A percentile compares a stretch with the other conserved stretches of the same genome.
These are phyloP conservation scores for Drosophila fungiperda DNA, from an alignment of 2,888 invertebrate genomes.

Conservation along the genomic window DNA sequence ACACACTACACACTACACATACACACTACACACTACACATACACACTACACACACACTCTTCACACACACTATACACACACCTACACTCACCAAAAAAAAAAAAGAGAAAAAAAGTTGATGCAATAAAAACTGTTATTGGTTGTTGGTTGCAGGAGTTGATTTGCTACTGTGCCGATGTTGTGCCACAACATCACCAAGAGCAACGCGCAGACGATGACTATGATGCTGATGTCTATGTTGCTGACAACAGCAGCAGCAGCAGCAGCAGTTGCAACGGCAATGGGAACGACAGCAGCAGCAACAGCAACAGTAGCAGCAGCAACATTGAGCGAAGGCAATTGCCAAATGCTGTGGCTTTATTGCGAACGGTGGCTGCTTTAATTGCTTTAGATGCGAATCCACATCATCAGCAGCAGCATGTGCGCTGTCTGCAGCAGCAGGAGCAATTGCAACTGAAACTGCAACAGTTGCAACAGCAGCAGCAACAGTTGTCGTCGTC, in stretches of 20 bases:
- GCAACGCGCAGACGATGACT: slow-evolving; percentile 76
- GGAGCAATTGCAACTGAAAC: slow-evolving; percentile 76
- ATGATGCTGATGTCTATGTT: slow-evolving; percentile 78
- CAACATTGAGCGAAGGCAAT: slow-evolving; percentile 44
- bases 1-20: slow-evolving; percentile 21
- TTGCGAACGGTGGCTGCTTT: slow-evolving; percentile 83
- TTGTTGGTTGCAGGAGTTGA: slow-evolving; percentile 88
- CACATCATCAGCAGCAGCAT: slow-evolving; percentile 86
- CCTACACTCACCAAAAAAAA: slow-evolving; percentile 16
- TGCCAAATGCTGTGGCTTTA: slow-evolving; percentile 83
- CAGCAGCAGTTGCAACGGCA: slow-evolving; percentile 29
- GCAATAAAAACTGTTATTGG: slow-evolving; percentile 86
- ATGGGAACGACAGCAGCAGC: slow-evolving; percentile 40
- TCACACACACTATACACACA: slow-evolving; percentile 10
- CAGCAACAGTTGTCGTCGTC: slow-evolving; percentile 40
- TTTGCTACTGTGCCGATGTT: slow-evolving; percentile 88
- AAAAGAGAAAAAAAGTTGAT: slow-evolving; percentile 63
- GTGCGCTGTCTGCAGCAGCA: slow-evolving; percentile 80
- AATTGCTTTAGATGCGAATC: slow-evolving; percentile 83
- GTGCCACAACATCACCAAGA: slow-evolving; percentile 76
- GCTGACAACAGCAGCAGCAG: slow-evolving; percentile 59
- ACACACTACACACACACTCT: slow-evolving; percentile 9
- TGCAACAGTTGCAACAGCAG: slow-evolving; percentile 84
- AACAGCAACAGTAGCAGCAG: slow-evolving; percentile 50
- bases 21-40: slow-evolving; percentile 9